These are phyloP conservation scores for Trypoxylus dichotomus DNA, from an alignment of 1,140 invertebrate species.

Conservation along the genomic window DNA sequence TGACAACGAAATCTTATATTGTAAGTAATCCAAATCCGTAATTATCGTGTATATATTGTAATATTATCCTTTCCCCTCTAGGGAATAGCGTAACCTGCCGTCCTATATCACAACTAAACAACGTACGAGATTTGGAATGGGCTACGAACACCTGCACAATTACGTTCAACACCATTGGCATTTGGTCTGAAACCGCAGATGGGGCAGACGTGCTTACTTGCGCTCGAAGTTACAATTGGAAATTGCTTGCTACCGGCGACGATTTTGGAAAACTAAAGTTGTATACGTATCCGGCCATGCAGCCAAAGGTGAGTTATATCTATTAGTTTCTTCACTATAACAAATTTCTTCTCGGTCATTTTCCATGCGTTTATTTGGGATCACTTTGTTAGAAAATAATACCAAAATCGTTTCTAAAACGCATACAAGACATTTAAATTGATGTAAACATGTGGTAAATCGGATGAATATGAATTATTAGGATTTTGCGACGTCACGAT, in stretches of 20 bases:
- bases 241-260: conserved; percentile 80
- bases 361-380: too few species aligned
- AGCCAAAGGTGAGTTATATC: conserved; percentile 82
- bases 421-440: too few species aligned
- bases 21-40: conserved; percentile 61
- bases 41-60: background rate
- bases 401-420: too few species aligned
- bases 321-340: too few species aligned
- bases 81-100: conserved; percentile 87
- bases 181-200: conserved; percentile 90
- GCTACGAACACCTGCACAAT: conserved; percentile 79
- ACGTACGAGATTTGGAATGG: conserved; percentile 80
- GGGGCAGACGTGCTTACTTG: conserved; percentile 86
- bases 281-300: conserved; percentile 78
- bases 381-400: too few species aligned
- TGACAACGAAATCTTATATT: conserved; percentile 88
- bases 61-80: conserved; percentile 53
- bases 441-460: too few species aligned
- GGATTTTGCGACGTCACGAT: too few species aligned
- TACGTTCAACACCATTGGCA: conserved; percentile 76
- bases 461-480: too few species aligned
- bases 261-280: conserved; percentile 93
- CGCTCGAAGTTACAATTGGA: conserved; percentile 67
- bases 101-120: conserved; percentile 73
- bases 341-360: too few species aligned